Base-by-base conservation (phyloP, 2,888 invertebrate genomes). In the Ceraclea dissimilis region DNA sequence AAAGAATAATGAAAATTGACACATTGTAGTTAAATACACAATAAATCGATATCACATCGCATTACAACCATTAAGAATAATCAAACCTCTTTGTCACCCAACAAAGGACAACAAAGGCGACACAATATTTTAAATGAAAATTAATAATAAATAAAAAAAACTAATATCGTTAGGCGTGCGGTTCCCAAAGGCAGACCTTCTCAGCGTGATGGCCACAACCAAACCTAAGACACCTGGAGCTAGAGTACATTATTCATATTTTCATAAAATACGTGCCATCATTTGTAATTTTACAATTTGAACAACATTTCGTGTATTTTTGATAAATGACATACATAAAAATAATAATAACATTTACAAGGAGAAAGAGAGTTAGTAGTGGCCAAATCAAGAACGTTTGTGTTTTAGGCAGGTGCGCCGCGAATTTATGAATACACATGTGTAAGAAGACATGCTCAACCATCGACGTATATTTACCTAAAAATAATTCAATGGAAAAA, bases 331-430 rank as follows among this genome's bases (percentile, higher is more conserved):
- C 13, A 39, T 16, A 13, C 16, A 39, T 16, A 16, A 16, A 39
- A 39, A 39, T 39, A 39, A 39, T 39, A 39, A 39, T 39, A 39
- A 8, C 13, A 8, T 39, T 13, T 39, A 39, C 39, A n/a, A 39
- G 16, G 13, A 39, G 2, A 39, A 39, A 39, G 13, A 16, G 39
- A 39, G 39, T 26, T 10, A 10, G 16, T 39, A 16, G 39, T 39
- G 39, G 39, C 19, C 13, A 46, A 46, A 46, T 46, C 46, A 46
- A 46, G 20, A 46, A 20, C 46, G 46, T 46, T 17, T 49, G 49
- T 49, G 17, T 48, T 16, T 34, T 34, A 49, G 17, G 54, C 54
- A 54, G 54, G 54, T 54, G 54, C 34, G 26, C 13, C 21, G 49
- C 54, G 54, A 54, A 54, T 33, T 18, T 22, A 33, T 52, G 47